These are phyloP conservation scores for Drosophila histrio DNA, from an alignment of 2,888 invertebrate genomes.

Conservation along the genomic window DNA sequence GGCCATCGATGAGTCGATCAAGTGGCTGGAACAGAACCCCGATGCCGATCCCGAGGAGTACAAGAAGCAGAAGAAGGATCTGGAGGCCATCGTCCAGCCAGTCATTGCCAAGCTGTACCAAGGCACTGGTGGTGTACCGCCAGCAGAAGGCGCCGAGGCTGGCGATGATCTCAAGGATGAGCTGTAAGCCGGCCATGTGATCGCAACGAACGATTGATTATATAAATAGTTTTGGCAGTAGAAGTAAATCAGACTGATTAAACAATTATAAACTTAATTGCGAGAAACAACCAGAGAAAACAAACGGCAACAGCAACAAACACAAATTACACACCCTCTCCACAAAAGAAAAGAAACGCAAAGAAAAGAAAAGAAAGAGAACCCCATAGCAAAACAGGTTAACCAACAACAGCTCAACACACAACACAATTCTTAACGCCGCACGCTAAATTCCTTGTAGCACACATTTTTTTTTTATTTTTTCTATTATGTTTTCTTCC, in stretches of 20 bases:
- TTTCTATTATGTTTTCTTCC: conserved; percentile 33
- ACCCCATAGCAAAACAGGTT: conserved; percentile 25
- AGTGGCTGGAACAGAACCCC: conserved; percentile 98
- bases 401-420: conserved; percentile 16
- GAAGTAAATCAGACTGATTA: conserved; percentile 81
- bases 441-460: conserved; percentile 41
- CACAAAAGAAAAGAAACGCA: conserved; percentile 16
- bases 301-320: conserved; percentile 26
- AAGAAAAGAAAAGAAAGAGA: conserved; percentile 18
- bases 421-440: conserved; percentile 12
- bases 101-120: conserved; percentile 98
- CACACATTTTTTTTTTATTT: conserved; percentile 10
- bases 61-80: conserved; percentile 96
- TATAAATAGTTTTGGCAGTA: conserved; percentile 70
- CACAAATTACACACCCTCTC: not conserved
- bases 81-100: conserved; percentile 98
- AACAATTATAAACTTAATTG: conserved; percentile 63
- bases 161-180: conserved; percentile 94
- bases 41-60: conserved; percentile 96
- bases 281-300: conserved; percentile 4
- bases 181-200: conserved; percentile 86
- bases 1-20: conserved; percentile 98
- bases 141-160: conserved; percentile 88
- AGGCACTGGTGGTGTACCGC: conserved; percentile 91
- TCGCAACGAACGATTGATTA: conserved; percentile 41